Percentiles rank a stretch among this genome's conserved stretches.
phyloP scores from a whole-genome alignment of 2,113 vertebrate genomes.

The Donacobius atricapilla region DNA sequence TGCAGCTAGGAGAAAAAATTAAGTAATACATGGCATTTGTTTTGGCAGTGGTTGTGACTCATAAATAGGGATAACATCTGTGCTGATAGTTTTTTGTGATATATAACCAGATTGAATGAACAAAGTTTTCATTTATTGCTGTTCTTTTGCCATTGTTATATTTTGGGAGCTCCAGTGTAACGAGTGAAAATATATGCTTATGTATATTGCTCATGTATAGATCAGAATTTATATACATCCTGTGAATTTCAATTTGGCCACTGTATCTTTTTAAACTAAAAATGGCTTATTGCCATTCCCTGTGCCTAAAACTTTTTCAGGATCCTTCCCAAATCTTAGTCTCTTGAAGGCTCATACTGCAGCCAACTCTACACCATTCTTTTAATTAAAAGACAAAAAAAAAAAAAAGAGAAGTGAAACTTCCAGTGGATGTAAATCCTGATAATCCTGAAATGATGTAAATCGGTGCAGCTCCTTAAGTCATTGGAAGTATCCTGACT shows the following conservation, averaged over 20 bases:
- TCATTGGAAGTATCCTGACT: constrained; percentile 29
- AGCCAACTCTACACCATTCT: constrained; percentile 33
- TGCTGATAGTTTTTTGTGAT: constrained; percentile 33
- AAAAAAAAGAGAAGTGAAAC: not conserved
- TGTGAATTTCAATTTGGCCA: constrained; percentile 15
- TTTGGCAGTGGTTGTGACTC: constrained; percentile 8
- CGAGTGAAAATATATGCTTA: not conserved
- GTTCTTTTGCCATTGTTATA: constrained; percentile 37
- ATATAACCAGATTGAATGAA: not conserved
- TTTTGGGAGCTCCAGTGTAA: constrained; percentile 15
- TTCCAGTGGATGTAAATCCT: constrained; percentile 23
- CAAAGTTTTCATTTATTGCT: constrained; percentile 17
- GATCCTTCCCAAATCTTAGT: not conserved
- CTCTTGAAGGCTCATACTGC: not conserved
- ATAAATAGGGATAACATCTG: constrained; percentile 39
- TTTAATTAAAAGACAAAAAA: constrained; percentile 24
- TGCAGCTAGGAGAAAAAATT: not conserved
- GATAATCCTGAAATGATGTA: constrained; percentile 47
- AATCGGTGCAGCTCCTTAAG: constrained; percentile 13
- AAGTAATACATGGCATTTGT: constrained; percentile 34
- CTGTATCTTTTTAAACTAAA: not conserved
- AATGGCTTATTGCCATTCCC: not conserved
- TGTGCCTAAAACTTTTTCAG: constrained; percentile 13
- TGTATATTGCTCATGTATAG: not conserved
- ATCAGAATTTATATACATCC: not conserved